These are phyloP conservation scores for Datnioides undecimradiatus DNA, from an alignment of 2,113 vertebrate species.

Conservation along the genomic window DNA sequence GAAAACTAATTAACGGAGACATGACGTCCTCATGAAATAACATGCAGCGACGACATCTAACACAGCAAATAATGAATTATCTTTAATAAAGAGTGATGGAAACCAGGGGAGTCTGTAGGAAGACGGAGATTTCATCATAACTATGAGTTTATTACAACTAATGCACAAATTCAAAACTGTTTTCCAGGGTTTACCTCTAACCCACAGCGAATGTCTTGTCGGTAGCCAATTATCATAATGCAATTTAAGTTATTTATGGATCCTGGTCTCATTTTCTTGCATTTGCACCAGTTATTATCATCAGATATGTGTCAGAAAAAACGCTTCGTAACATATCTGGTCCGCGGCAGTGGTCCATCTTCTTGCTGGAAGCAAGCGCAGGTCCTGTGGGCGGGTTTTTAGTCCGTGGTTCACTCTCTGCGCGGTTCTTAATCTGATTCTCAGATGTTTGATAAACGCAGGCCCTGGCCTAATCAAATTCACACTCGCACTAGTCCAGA, in stretches of 20 bases:
- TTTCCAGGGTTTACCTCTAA: not conserved
- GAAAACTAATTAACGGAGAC: constrained; percentile 29
- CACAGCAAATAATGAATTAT: constrained; percentile 2
- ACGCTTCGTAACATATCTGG: too few species aligned
- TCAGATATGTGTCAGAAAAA: too few species aligned
- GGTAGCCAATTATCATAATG: not conserved
- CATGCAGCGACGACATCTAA: constrained; percentile 1
- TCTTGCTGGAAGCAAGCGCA: too few species aligned
- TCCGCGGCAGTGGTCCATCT: too few species aligned
- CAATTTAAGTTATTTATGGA: not conserved
- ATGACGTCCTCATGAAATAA: not conserved
- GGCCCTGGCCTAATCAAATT: not conserved
- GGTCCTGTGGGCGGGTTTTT: not conserved
- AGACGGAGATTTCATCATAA: not conserved
- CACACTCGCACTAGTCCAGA: not conserved
- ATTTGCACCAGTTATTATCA: too few species aligned
- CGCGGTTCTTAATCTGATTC: too few species aligned
- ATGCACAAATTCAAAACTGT: not conserved
- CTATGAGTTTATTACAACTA: not conserved
- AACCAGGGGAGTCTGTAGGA: not conserved
- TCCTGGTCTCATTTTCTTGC: not conserved
- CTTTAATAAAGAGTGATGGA: not conserved
- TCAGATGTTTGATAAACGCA: not conserved
- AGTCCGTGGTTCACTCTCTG: not conserved
- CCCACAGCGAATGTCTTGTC: not conserved